phyloP scores from a whole-genome alignment of 2,113 vertebrate genomes.

The Cyrtonyx montezumae region DNA sequence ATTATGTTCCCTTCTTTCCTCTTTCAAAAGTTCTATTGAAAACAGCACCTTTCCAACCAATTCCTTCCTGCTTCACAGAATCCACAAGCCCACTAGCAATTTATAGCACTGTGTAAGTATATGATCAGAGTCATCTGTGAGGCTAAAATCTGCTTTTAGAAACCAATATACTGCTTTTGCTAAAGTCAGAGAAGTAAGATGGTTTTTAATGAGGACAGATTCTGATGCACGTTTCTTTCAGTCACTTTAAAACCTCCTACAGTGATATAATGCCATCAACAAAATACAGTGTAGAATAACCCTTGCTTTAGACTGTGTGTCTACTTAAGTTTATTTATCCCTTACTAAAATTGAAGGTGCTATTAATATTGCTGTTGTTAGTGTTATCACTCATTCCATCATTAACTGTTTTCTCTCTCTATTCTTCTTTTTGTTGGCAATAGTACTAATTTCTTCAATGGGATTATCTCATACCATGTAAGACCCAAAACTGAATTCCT shows the following conservation, averaged over 20 bases:
- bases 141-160: slow-evolving; percentile 48
- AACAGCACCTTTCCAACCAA: slow-evolving; percentile 44
- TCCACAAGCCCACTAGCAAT: slow-evolving; percentile 50
- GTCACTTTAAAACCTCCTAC: slow-evolving; percentile 38
- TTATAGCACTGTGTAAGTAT: slow-evolving; percentile 53
- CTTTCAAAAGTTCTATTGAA: slow-evolving; percentile 48
- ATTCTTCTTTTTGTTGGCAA: neutral
- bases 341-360: neutral
- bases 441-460: neutral
- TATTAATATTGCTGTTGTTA: neutral
- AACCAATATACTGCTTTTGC: slow-evolving; percentile 39
- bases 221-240: neutral
- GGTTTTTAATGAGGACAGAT: slow-evolving; percentile 39
- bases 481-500: neutral
- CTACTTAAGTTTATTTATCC: neutral
- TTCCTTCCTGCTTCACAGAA: slow-evolving; percentile 58
- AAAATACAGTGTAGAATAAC: neutral
- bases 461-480: neutral
- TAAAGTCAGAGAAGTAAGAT: slow-evolving; percentile 10
- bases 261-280: neutral
- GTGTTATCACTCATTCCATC: neutral
- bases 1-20: neutral
- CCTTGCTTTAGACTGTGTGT: slow-evolving; percentile 2
- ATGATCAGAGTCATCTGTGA: slow-evolving; percentile 42
- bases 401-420: neutral